Base-by-base conservation (phyloP, 2,797 vertebrate genomes). In the Martes flavigula region DNA sequence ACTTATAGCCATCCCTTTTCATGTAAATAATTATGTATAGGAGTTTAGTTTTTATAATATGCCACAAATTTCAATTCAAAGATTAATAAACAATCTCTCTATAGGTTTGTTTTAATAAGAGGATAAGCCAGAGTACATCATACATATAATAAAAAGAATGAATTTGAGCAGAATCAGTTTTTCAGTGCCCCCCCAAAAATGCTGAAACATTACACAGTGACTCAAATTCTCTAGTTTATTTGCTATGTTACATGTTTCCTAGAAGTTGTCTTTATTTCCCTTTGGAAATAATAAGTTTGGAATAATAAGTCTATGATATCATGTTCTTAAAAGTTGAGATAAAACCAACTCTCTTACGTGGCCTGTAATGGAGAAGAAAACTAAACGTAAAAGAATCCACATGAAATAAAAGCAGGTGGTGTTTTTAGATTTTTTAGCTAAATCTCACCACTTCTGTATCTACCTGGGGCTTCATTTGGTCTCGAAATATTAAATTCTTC, bases 1-100 rank as follows among this genome's bases (percentile, higher is more conserved):
- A 98, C 97, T 99, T 98, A 98, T 98, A 99, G 98, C 94, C 96
- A 98, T 97, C 72, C 70, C 35, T 82, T 98, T 98, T 97, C 97
- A 93, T 95, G 92, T 96, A 97, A 92, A 97, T 97, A 98, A 98
- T 98, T 98, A 98, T 77, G 84, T 56, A 78, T 91, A 98, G 97
- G 83, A 84, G 38, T 48, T 91, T 95, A 2, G 75, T 95, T 98
- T 98, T 96, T 97, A 87, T 58, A 98, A 84, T 90, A 98, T 96
- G 85, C 35, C 17, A 93, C 58, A 98, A 91, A 97, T 98, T 97
- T 98, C 38, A 4, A 48, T 23, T 97, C 73, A 66, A 97, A 92
- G 94, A 98, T 97, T 97, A 98, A 95, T 95, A 96, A 98, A 98
- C 81, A 87, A 86, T 60, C 13, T 92, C 58, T 96, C 81, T 54